Conservation (phyloP, 2,113 vertebrate species). For the Cinclus cinclus region DNA sequence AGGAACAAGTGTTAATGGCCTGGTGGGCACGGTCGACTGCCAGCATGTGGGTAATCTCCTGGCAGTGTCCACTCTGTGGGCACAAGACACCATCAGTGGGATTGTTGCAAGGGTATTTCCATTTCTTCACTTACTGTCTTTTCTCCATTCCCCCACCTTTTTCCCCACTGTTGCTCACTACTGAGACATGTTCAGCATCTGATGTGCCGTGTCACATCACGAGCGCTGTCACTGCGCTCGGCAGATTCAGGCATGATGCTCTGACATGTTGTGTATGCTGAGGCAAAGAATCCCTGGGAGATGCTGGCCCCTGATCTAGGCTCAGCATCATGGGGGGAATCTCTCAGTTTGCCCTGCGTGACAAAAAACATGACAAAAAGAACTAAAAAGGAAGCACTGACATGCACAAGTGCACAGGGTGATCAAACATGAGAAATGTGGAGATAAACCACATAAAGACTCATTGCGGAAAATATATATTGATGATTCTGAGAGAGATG, state of each 20-base stretch:
- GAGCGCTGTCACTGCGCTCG: neutral
- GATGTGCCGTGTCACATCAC: neutral
- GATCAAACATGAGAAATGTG: fast-evolving
- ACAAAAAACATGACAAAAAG: neutral
- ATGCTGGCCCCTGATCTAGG: neutral
- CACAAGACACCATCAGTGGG: neutral
- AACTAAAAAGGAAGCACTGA: neutral
- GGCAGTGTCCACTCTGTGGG: neutral
- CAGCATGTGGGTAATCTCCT: fast-evolving
- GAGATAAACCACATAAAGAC: neutral
- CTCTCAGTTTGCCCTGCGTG: neutral
- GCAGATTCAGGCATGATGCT: neutral
- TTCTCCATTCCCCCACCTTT: fast-evolving
- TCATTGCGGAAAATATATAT: neutral
- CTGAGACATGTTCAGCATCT: neutral
- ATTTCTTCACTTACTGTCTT: fast-evolving
- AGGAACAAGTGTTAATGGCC: neutral
- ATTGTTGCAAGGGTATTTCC: neutral
- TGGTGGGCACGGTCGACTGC: neutral
- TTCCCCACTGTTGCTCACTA: neutral
- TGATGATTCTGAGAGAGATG: neutral
- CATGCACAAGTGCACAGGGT: neutral
- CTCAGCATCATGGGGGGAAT: fast-evolving
- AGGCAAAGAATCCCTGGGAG: neutral
- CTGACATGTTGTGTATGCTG: neutral